phyloP scores from a whole-genome alignment of 2,797 vertebrate genomes.

The Macropus fuliginosus region DNA sequence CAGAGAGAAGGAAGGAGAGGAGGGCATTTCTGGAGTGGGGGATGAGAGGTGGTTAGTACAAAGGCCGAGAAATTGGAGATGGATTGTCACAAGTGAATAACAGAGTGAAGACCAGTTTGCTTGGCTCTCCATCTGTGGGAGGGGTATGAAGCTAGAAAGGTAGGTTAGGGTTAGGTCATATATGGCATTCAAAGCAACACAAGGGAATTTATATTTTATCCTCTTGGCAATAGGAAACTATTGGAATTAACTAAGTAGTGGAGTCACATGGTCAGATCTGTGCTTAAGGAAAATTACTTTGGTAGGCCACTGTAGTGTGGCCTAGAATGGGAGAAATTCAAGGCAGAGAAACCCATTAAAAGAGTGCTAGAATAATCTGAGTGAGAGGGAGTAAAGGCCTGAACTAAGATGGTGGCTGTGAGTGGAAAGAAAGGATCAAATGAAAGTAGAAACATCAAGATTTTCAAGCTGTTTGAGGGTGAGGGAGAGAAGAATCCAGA shows the following conservation, averaged over 20 bases:
- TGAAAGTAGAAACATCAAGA: background rate
- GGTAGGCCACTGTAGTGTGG: background rate
- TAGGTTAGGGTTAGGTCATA: background rate
- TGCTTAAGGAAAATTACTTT: background rate
- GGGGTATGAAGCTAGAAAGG: background rate
- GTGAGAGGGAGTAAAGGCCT: background rate
- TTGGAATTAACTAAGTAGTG: background rate
- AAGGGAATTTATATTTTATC: background rate
- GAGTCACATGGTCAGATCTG: background rate
- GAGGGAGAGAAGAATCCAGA: background rate
- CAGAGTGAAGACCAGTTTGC: background rate
- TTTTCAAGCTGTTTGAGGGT: background rate
- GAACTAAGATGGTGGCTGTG: background rate
- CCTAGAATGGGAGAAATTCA: background rate
- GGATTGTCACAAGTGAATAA: background rate
- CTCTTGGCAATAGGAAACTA: background rate
- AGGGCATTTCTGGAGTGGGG: background rate
- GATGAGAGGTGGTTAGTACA: background rate
- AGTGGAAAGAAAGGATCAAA: background rate
- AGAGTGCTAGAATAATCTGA: background rate
- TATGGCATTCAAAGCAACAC: background rate
- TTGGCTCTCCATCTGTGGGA: background rate
- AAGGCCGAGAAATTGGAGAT: background rate
- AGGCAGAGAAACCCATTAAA: background rate
- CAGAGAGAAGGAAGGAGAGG: background rate